Conservation (phyloP, 2,797 vertebrate species). For the Podargus strigoides region DNA sequence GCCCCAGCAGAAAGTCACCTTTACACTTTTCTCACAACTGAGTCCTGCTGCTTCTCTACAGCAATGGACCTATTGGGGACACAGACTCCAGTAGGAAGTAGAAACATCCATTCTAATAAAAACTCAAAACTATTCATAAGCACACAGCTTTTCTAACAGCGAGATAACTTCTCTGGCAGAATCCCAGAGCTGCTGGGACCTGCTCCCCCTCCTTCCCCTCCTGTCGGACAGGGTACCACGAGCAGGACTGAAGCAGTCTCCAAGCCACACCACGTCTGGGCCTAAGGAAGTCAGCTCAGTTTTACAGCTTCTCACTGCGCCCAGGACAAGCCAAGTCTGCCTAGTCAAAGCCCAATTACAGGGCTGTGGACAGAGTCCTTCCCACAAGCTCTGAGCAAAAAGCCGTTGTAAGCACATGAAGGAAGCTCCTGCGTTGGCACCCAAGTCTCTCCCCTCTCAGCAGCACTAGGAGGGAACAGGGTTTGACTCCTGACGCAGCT, state of each 20-base stretch:
- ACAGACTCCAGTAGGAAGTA: neutral
- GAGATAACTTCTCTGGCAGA: neutral
- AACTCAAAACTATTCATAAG: neutral
- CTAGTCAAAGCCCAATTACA: neutral
- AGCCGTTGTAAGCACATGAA: fast-evolving
- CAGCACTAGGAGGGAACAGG: neutral
- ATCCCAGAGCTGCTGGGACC: neutral
- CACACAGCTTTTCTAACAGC: neutral
- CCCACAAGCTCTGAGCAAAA: neutral
- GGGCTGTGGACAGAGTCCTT: neutral
- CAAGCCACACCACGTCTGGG: neutral
- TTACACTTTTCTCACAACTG: neutral
- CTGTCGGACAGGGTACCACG: neutral
- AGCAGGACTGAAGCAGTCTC: neutral
- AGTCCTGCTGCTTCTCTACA: neutral
- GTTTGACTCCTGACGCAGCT: neutral
- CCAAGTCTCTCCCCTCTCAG: neutral
- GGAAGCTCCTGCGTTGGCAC: neutral
- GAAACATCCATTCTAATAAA: neutral
- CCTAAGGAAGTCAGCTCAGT: neutral
- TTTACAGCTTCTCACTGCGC: neutral
- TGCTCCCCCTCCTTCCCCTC: neutral
- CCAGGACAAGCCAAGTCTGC: neutral
- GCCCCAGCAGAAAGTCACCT: neutral
- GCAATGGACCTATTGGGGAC: fast-evolving